Conservation (phyloP, 2,797 vertebrate genomes). For the Rousettus madagascariensis region DNA sequence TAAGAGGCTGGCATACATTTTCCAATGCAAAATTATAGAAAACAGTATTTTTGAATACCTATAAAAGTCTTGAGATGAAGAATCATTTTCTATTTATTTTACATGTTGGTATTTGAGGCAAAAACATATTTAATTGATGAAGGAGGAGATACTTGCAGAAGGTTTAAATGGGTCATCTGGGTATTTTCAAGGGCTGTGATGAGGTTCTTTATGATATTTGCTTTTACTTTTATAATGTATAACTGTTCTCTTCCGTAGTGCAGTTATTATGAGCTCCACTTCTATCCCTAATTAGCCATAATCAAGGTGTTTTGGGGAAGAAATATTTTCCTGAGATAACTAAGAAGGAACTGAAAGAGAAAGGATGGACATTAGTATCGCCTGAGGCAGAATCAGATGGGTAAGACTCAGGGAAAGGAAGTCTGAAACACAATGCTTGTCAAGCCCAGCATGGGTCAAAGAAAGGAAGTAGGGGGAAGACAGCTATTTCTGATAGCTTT, state of each 20-base stretch:
- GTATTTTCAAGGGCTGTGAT: not conserved
- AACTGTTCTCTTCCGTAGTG: not conserved
- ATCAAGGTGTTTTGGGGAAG: not conserved
- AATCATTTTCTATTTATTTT: constrained; percentile 1
- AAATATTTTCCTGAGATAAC: not conserved
- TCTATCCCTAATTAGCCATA: not conserved
- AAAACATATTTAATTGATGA: not conserved
- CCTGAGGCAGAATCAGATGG: not conserved
- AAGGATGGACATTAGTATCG: not conserved
- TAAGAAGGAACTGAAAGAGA: not conserved
- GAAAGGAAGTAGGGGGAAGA: not conserved
- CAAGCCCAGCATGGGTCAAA: not conserved
- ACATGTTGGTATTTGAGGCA: not conserved
- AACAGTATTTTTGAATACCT: not conserved
- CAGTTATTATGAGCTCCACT: not conserved
- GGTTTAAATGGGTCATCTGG: not conserved
- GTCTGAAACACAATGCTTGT: not conserved
- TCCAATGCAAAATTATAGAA: not conserved
- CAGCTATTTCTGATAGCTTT: not conserved
- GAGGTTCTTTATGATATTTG: not conserved
- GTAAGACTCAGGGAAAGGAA: not conserved
- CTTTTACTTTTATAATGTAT: not conserved
- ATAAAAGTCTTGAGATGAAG: not conserved
- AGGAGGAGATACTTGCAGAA: not conserved
- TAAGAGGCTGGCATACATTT: not conserved